Conservation (phyloP, 92 coral and sea anemone genomes). For the Porites rus region DNA sequence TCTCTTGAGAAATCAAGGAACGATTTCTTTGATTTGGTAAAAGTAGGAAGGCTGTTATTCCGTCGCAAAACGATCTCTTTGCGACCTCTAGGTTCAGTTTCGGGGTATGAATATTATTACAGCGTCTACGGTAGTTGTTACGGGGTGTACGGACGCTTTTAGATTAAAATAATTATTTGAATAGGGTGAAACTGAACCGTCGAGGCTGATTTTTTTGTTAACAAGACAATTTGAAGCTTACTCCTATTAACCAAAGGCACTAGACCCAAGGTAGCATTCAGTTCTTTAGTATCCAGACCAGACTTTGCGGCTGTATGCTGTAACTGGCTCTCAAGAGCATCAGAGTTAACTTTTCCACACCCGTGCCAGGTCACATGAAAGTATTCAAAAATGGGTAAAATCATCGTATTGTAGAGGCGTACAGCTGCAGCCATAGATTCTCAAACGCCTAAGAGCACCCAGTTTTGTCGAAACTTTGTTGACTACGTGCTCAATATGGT, state of each 20-base stretch:
- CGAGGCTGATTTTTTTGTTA: slow-evolving; percentile 6
- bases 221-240: slow-evolving; percentile 17
- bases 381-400: neutral
- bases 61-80: no score
- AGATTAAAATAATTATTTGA: neutral
- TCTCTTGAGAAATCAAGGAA: no score
- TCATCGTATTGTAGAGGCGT: slow-evolving; percentile 21
- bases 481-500: slow-evolving; percentile 19
- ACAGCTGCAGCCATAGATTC: slow-evolving; percentile 29
- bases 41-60: no score
- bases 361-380: no score
- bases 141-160: neutral
- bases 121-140: neutral
- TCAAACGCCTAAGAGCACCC: slow-evolving; percentile 11
- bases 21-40: no score
- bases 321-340: slow-evolving; percentile 7
- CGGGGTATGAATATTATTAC: slow-evolving; percentile 5
- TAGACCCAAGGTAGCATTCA: slow-evolving; percentile 15
- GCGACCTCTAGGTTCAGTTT: no score
- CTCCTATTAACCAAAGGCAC: slow-evolving; percentile 7
- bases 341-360: neutral
- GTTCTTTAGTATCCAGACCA: slow-evolving; percentile 19
- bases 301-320: slow-evolving; percentile 28
- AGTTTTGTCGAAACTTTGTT: neutral
- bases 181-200: slow-evolving; percentile 18